Conservation (phyloP, 2,888 invertebrate species). For the Lampropteryx suffumata region DNA sequence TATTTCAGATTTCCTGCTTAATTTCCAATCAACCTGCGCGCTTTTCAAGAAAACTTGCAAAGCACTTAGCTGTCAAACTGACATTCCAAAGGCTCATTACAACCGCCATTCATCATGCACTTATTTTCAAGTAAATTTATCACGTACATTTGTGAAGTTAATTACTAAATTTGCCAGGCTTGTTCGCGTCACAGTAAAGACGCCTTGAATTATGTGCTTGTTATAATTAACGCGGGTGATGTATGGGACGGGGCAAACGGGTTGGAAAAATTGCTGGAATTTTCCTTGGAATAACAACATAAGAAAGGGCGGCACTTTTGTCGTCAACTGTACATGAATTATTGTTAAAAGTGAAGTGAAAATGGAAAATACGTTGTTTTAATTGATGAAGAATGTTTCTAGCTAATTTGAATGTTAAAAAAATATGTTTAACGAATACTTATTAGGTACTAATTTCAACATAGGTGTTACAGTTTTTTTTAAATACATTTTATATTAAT, state of each 20-base stretch:
- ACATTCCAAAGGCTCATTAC: conserved; percentile 30
- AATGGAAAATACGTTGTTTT: too few species aligned
- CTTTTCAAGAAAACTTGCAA: conserved; percentile 2
- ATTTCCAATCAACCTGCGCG: neutral
- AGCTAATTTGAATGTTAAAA: too few species aligned
- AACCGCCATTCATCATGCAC: conserved; percentile 35
- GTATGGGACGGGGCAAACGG: conserved; percentile 29
- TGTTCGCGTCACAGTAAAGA: conserved; percentile 30
- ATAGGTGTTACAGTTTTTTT: too few species aligned
- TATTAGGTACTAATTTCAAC: too few species aligned
- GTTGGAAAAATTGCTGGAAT: conserved; percentile 23
- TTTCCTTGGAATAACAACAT: conserved; percentile 9
- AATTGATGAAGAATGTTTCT: too few species aligned
- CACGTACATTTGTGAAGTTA: conserved; percentile 39
- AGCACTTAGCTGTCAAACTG: conserved; percentile 13
- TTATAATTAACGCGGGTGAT: conserved; percentile 37
- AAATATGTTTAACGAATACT: too few species aligned
- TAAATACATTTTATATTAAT: too few species aligned
- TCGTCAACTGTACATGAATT: neutral
- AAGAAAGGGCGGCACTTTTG: conserved; percentile 3
- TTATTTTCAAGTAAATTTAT: conserved; percentile 30
- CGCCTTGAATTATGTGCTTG: conserved; percentile 34
- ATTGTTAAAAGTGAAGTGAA: neutral
- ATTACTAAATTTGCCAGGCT: conserved; percentile 36
- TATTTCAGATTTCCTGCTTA: neutral